Evolutionary conservation across 2,797 vertebrate species (phyloP).

Genomic region (Selene dorsalis): DNA sequence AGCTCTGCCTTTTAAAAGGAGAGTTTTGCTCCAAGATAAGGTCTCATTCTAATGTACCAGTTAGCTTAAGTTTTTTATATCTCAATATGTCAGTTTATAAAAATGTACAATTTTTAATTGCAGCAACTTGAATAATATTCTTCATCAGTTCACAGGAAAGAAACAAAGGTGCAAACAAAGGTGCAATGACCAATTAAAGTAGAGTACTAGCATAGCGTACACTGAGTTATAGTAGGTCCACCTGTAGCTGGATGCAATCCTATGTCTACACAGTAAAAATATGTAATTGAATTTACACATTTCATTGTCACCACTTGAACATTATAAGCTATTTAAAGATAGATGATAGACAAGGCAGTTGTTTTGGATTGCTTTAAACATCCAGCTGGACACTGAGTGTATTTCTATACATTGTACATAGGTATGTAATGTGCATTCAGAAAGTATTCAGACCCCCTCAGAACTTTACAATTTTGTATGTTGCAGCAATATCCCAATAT

Average conservation of each 20-base stretch:
- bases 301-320: background rate
- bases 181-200: constrained; percentile 2
- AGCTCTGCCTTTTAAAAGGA: constrained; percentile 13
- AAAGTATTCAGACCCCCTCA: background rate
- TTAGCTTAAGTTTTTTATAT: background rate
- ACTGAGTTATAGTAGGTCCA: background rate
- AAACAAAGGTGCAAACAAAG: no score
- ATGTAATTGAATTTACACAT: background rate
- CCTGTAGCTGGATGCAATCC: background rate
- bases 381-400: background rate
- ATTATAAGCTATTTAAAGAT: constrained; percentile 5
- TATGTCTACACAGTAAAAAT: background rate
- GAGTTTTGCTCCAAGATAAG: constrained; percentile 11
- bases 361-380: background rate
- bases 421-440: background rate
- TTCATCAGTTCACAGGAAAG: background rate
- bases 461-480: no score
- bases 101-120: background rate
- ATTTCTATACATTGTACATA: background rate
- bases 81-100: constrained; percentile 2
- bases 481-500: no score
- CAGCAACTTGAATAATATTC: background rate
- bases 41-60: constrained; percentile 7
- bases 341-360: background rate
- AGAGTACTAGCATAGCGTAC: background rate